Base-by-base conservation (phyloP, 1,140 invertebrate genomes). In the Cydia strobilella region DNA sequence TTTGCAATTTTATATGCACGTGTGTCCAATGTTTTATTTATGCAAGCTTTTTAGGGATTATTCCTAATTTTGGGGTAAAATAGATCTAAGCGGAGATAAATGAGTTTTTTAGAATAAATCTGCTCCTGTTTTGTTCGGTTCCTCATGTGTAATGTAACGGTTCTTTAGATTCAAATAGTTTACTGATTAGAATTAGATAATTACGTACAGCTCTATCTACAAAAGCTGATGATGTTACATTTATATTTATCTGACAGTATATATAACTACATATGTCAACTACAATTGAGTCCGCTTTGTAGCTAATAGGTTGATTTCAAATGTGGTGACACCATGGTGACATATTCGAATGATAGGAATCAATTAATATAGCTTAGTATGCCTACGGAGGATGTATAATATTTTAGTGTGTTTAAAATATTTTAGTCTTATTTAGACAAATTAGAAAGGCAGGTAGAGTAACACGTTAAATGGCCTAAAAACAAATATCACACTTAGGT, bases 51-150 rank as follows among this genome's bases (percentile, higher is more conserved):
- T 69, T 69, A 69, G n/a, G 65, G 72, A 76, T 83, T 84, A 83
- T 85, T 84, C 82, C 74, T 74, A 69, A 79, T 82, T 87, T 87
- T 82, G 77, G 79, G 82, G 78, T 62, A 83, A 85, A 83, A 78
- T 4, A 25, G 63, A 75, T 75, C 59, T 75, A 59, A 59, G 65
- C 27, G 31, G 65, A 23, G 65, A 69, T 69, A 69, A 35, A 7
- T 20, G 48, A 18, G 54, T 59, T 59, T 59, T 59, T 59, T 23
- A 23, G 20, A 23, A 59, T 23, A 59, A 59, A 59, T 59, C 54
- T 59, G 48, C 48, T 45, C 4, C 15, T 51, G 54, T 3, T 23
- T 59, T 59, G 54, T 59, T 23, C 20, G 2, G 54, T 12, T 59
- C 0, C 20, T 59, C 54, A 59, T 59, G 54, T 23, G 54, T 59